Evolutionary conservation across 2,888 invertebrate genomes (phyloP).

Genomic region (Elmis aenea): DNA sequence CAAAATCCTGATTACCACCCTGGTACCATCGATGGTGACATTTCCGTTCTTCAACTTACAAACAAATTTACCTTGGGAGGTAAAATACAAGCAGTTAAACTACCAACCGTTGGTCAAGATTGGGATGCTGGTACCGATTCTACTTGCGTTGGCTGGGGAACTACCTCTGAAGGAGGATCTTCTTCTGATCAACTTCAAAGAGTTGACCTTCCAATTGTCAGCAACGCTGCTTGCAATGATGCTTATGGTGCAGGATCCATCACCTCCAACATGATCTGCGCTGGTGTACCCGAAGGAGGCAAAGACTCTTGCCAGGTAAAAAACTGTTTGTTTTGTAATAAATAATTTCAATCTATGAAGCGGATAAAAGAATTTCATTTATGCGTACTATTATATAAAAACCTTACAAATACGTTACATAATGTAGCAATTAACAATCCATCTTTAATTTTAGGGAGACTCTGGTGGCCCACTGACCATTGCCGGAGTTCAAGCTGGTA

Average conservation of each 20-base stretch:
- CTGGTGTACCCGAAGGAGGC: slow-evolving; percentile 4
- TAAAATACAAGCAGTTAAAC: too few species aligned
- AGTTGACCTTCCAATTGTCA: neutral
- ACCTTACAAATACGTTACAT: too few species aligned
- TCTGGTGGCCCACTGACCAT: slow-evolving; percentile 26
- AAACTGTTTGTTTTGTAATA: too few species aligned
- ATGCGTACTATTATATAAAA: too few species aligned
- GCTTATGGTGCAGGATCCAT: neutral
- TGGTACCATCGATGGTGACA: slow-evolving; percentile 15
- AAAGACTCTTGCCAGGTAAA: slow-evolving; percentile 15
- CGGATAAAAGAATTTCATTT: too few species aligned
- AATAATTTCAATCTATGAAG: too few species aligned
- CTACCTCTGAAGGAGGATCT: neutral
- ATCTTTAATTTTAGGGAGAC: slow-evolving; percentile 23
- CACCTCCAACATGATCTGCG: neutral
- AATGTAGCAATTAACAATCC: too few species aligned
- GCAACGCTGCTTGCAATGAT: neutral
- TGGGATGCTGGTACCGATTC: too few species aligned
- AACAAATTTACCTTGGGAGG: too few species aligned
- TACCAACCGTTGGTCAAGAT: too few species aligned
- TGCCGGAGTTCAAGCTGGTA: slow-evolving; percentile 22
- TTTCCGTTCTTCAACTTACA: slow-evolving; percentile 15
- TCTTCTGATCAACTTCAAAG: slow-evolving; percentile 5
- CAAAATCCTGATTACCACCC: slow-evolving; percentile 17
- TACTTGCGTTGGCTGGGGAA: slow-evolving; percentile 15